A percentile compares a stretch with the other conserved stretches of the same genome.
Evolutionary conservation across 1,140 invertebrate genomes (phyloP).

Genomic region (Sipha flava): DNA sequence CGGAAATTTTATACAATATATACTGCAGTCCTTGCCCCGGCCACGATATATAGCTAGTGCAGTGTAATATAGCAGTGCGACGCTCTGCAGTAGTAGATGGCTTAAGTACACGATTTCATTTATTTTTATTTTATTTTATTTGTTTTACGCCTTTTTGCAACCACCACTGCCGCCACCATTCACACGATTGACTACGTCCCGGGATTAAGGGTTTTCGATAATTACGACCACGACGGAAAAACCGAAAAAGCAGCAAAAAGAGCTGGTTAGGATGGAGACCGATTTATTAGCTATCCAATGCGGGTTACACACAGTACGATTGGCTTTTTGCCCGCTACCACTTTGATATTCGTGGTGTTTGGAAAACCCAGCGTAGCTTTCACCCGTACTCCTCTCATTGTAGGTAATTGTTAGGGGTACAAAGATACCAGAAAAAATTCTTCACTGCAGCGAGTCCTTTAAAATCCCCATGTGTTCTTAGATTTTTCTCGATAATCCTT

Average conservation of each 20-base stretch:
- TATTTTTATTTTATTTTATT: background rate
- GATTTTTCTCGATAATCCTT: no score
- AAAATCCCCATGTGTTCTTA: no score
- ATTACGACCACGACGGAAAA: background rate
- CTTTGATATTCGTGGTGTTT: background rate
- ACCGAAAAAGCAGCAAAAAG: background rate
- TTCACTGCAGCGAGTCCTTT: no score
- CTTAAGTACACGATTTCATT: background rate
- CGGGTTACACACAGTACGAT: background rate
- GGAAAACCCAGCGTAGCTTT: background rate
- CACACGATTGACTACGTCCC: background rate
- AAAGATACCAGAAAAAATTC: background rate
- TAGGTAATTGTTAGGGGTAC: background rate
- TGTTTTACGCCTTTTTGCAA: background rate
- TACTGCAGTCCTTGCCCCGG: background rate
- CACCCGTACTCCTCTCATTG: background rate
- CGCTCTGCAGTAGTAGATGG: no score
- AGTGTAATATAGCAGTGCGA: background rate
- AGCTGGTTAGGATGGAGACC: background rate
- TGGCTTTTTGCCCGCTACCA: background rate
- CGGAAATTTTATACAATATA: background rate
- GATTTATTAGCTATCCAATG: conserved; percentile 8
- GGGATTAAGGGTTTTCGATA: background rate
- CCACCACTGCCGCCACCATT: background rate
- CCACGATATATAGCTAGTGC: no score